Evolutionary conservation across 2,797 vertebrate species (phyloP).

Genomic region (Avahi laniger): DNA sequence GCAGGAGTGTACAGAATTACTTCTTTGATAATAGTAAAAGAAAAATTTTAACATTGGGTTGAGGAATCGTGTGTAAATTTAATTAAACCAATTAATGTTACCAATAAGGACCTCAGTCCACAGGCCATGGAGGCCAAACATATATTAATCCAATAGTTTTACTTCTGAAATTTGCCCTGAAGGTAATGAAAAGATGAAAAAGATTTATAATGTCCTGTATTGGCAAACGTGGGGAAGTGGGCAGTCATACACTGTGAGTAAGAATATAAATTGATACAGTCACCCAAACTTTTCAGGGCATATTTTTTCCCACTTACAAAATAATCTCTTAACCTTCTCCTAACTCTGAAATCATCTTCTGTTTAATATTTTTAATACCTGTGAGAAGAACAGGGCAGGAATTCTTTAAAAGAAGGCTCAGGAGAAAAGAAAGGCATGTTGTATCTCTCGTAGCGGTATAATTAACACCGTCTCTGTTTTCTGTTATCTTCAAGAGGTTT

Average conservation of each 20-base stretch:
- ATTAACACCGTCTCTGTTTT: neutral
- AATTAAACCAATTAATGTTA: neutral
- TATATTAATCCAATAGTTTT: neutral
- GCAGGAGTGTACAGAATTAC: neutral
- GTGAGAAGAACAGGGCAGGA: constrained; percentile 82
- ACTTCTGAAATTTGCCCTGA: neutral
- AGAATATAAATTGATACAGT: neutral
- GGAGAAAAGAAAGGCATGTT: constrained; percentile 79
- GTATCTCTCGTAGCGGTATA: constrained; percentile 79
- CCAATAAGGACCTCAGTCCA: neutral
- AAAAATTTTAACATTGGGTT: neutral
- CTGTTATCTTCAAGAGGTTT: neutral
- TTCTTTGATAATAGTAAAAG: neutral
- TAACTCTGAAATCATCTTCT: neutral
- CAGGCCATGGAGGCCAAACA: neutral
- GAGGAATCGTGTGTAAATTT: neutral
- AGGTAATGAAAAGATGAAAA: neutral
- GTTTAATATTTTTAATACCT: constrained; percentile 69
- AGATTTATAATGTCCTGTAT: neutral
- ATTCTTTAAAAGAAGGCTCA: constrained; percentile 80
- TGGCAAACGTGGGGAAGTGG: neutral
- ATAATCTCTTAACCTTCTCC: neutral
- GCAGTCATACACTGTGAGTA: neutral
- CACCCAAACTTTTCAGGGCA: neutral
- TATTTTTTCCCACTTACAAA: neutral